Evolutionary conservation across 2,113 vertebrate genomes (phyloP).

Genomic region (Mionectes macconnelli): DNA sequence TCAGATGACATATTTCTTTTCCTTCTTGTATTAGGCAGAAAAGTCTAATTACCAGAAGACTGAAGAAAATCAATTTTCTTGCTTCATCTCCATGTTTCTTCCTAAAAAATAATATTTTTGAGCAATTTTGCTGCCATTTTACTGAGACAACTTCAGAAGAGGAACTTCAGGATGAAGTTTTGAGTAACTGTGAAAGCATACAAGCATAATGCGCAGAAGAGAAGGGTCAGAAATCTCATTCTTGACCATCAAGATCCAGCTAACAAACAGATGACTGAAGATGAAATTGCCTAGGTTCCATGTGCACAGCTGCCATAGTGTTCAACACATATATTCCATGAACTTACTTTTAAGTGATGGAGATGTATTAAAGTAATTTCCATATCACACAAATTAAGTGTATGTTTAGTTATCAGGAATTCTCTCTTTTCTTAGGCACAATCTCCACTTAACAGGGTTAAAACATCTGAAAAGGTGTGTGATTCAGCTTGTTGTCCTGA

Average conservation of each 20-base stretch:
- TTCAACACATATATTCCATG: not conserved
- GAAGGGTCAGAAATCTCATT: not conserved
- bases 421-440: not conserved
- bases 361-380: not conserved
- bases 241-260: not conserved
- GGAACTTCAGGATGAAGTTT: not conserved
- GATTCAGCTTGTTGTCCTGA: not conserved
- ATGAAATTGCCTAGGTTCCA: not conserved
- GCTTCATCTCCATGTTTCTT: not conserved
- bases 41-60: not conserved
- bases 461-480: not conserved
- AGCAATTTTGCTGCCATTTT: not conserved
- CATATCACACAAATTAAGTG: fast-evolving
- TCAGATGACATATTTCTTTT: not conserved
- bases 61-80: not conserved
- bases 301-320: fast-evolving
- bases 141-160: not conserved
- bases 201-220: not conserved
- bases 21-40: not conserved
- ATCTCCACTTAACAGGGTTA: not conserved
- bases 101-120: not conserved
- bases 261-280: not conserved
- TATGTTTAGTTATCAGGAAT: not conserved
- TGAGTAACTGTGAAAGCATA: not conserved
- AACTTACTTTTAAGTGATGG: not conserved